These are phyloP conservation scores for Calliphora vicina DNA, from an alignment of 1,140 invertebrate genomes.

Conservation along the genomic window DNA sequence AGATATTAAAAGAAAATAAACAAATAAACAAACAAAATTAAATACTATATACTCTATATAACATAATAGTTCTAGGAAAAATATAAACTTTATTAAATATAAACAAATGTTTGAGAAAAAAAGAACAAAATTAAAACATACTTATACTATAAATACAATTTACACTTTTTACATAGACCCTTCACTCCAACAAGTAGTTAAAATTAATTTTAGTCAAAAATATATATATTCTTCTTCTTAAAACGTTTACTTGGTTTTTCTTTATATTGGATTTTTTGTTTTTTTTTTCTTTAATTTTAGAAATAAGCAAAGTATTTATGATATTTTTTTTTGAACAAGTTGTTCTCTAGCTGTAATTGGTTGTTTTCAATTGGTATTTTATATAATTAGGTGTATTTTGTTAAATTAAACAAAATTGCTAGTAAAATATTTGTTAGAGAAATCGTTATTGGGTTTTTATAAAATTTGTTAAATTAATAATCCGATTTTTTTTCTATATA, in stretches of 20 bases:
- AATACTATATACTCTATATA: too few species aligned
- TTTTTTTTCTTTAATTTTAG: not conserved
- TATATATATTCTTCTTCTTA: not conserved
- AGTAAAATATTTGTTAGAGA: not conserved
- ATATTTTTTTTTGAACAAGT: not conserved
- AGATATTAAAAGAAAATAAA: constrained; percentile 36
- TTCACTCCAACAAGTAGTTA: constrained; percentile 1
- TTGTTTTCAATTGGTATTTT: not conserved
- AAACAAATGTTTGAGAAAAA: not conserved
- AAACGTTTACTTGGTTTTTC: too few species aligned
- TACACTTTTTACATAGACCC: constrained; percentile 2
- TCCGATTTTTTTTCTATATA: not conserved
- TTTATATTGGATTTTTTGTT: too few species aligned
- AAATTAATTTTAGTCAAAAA: constrained; percentile 28
- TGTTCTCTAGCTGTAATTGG: not conserved
- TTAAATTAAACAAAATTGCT: not conserved
- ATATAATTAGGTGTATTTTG: not conserved
- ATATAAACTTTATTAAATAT: not conserved
- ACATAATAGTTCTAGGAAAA: constrained; percentile 24
- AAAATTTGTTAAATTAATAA: not conserved
- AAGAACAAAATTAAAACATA: constrained; percentile 23
- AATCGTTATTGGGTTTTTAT: not conserved
- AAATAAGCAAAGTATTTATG: not conserved
- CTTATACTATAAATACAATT: constrained; percentile 29
- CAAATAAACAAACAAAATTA: constrained; percentile 32